Conservation (phyloP, 2,888 invertebrate genomes). For the Drosophila tripunctata region DNA sequence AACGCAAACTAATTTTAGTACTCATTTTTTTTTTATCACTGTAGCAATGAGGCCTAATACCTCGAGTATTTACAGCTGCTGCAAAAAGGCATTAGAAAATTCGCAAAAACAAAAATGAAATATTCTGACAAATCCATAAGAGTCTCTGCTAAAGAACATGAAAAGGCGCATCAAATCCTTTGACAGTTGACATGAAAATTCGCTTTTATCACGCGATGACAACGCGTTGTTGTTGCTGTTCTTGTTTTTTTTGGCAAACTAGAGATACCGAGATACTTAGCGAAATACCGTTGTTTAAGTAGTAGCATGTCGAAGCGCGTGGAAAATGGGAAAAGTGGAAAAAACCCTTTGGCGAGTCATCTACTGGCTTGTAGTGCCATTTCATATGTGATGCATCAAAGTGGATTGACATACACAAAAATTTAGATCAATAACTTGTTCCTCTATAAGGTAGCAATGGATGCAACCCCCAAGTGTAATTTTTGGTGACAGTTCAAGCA, state of each 20-base stretch:
- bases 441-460: conserved; percentile 1
- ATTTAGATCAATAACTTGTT: conserved; percentile 69
- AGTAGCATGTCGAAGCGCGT: conserved; percentile 17
- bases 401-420: conserved; percentile 59
- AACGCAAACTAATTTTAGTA: too few species aligned
- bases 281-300: conserved; percentile 19
- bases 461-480: conserved; percentile 56
- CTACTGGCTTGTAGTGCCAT: conserved; percentile 26
- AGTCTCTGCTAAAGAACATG: conserved; percentile 3
- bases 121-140: neutral
- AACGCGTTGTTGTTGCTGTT: conserved; percentile 13
- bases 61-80: neutral
- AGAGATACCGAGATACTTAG: conserved; percentile 1
- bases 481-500: conserved; percentile 58
- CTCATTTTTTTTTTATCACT: too few species aligned
- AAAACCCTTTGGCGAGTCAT: conserved; percentile 48
- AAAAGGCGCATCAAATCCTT: conserved; percentile 61
- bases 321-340: conserved; percentile 5
- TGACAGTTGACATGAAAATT: conserved; percentile 78
- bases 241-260: neutral
- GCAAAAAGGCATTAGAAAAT: neutral
- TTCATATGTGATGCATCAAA: conserved; percentile 75
- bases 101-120: neutral
- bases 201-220: conserved; percentile 61
- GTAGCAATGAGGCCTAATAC: too few species aligned